Evolutionary conservation across 2,888 invertebrate genomes (phyloP).

Genomic region (Trachelus iudaicus): DNA sequence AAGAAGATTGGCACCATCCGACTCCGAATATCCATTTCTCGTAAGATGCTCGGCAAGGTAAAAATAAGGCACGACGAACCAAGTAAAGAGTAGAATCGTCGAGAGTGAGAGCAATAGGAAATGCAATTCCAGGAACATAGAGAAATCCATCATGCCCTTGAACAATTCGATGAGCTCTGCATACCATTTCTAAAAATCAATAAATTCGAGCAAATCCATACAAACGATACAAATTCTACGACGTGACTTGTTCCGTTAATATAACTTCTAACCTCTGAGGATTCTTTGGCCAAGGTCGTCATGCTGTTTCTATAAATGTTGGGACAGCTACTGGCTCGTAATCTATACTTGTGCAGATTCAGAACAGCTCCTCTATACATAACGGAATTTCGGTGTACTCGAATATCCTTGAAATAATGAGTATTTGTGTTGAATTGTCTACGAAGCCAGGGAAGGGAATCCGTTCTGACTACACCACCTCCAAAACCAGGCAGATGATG

Average conservation of each 20-base stretch:
- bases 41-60: slow-evolving; percentile 89
- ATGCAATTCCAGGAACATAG: slow-evolving; percentile 80
- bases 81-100: slow-evolving; percentile 89
- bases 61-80: slow-evolving; percentile 96
- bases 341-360: slow-evolving; percentile 82
- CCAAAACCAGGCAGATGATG: slow-evolving; percentile 44
- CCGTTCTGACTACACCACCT: slow-evolving; percentile 51
- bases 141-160: slow-evolving; percentile 82
- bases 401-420: slow-evolving; percentile 78
- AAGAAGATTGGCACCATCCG: slow-evolving; percentile 82
- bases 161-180: slow-evolving; percentile 74
- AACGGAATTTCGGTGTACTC: slow-evolving; percentile 82
- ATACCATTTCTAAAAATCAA: slow-evolving; percentile 75
- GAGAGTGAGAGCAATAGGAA: slow-evolving; percentile 86
- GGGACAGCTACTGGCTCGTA: slow-evolving; percentile 91
- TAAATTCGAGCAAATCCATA: slow-evolving; percentile 11
- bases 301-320: slow-evolving; percentile 92
- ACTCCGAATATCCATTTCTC: slow-evolving; percentile 76
- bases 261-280: slow-evolving; percentile 72
- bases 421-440: slow-evolving; percentile 73
- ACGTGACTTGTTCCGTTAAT: background rate
- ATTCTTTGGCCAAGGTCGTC: slow-evolving; percentile 83
- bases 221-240: background rate
- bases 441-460: slow-evolving; percentile 66
- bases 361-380: slow-evolving; percentile 89